Conservation (phyloP, 2,797 vertebrate genomes). For the Halcyon smyrnensis region DNA sequence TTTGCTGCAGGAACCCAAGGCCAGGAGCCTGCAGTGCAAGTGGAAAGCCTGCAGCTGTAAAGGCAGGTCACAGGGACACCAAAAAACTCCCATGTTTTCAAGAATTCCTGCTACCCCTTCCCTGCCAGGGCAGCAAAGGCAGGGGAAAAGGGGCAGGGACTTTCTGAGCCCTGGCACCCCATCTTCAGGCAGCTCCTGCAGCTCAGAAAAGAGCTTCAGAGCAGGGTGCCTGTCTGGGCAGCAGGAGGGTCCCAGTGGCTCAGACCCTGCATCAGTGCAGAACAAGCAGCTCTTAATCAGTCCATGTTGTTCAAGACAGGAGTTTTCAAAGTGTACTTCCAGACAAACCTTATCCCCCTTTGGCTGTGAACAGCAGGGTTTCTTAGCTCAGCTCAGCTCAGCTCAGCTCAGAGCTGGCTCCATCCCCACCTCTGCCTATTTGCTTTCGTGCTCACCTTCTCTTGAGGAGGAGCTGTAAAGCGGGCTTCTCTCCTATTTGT, state of each 20-base stretch:
- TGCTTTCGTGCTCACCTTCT: not conserved
- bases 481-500: not conserved
- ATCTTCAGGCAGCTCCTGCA: not conserved
- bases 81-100: not conserved
- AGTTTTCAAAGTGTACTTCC: not conserved
- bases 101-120: not conserved
- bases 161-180: not conserved
- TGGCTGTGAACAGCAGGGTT: not conserved
- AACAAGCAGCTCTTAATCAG: not conserved
- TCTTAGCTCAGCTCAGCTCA: not conserved
- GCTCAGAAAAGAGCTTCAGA: not conserved
- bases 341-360: not conserved
- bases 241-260: not conserved
- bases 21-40: accelerated
- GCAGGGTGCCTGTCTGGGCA: not conserved
- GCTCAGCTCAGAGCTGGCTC: not conserved
- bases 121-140: not conserved
- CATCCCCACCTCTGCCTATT: not conserved
- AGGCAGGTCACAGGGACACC: not conserved
- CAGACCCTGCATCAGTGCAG: not conserved
- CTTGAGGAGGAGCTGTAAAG: not conserved
- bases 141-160: not conserved
- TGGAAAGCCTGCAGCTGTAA: not conserved
- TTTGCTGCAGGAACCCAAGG: not conserved
- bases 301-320: not conserved